phyloP scores from a whole-genome alignment of 2,888 invertebrate genomes.

The Spodoptera littoralis region DNA sequence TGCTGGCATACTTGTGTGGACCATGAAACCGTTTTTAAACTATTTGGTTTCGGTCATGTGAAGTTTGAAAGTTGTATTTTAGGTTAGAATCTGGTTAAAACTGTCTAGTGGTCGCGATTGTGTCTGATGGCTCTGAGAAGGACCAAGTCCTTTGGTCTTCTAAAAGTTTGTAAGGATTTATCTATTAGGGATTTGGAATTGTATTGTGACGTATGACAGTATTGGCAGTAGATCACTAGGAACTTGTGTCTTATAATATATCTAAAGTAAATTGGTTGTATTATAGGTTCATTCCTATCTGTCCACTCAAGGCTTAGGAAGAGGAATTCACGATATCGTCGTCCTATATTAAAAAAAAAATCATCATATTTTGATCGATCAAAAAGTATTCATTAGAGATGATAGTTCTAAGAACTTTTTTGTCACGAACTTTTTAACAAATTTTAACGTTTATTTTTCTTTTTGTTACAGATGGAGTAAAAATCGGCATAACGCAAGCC shows the following conservation, averaged over 20 bases:
- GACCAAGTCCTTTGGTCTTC: not conserved
- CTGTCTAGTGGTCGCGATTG: too few species aligned
- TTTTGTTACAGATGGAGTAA: slow-evolving; percentile 78
- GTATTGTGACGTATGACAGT: too few species aligned
- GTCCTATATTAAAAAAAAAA: too few species aligned
- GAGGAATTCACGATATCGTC: too few species aligned
- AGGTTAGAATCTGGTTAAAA: slow-evolving; percentile 42
- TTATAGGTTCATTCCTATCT: not conserved
- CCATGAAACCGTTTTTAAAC: slow-evolving; percentile 67
- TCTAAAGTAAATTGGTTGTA: too few species aligned
- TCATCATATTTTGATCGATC: too few species aligned
- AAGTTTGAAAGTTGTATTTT: slow-evolving; percentile 41
- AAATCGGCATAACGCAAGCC: slow-evolving; percentile 59
- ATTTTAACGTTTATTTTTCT: slow-evolving; percentile 44
- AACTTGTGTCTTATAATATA: too few species aligned
- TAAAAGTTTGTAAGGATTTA: not conserved
- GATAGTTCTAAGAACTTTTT: not conserved
- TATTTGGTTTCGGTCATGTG: slow-evolving; percentile 56
- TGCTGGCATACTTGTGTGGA: slow-evolving; percentile 74
- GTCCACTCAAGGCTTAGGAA: too few species aligned
- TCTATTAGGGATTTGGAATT: too few species aligned
- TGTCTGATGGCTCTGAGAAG: too few species aligned
- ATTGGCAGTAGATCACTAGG: too few species aligned
- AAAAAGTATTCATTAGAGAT: too few species aligned
- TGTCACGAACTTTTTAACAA: not conserved